phyloP scores from a whole-genome alignment of 2,797 vertebrate genomes.

The Sebastiscus tertius region DNA sequence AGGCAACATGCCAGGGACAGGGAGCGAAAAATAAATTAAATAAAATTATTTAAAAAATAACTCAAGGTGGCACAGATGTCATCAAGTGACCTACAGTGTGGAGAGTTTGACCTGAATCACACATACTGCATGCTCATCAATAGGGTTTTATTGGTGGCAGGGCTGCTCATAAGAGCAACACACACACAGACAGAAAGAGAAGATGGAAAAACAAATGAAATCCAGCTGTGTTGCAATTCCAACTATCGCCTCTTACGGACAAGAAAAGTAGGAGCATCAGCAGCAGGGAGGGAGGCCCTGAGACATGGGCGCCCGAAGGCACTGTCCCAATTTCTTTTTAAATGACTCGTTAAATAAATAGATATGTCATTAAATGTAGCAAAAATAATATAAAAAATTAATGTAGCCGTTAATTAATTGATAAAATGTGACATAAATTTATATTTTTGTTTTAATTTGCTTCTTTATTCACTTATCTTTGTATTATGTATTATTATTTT shows the following conservation, averaged over 20 bases:
- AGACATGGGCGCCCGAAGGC: fast-evolving
- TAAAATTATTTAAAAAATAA: background rate
- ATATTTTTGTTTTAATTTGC: no score
- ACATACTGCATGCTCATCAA: background rate
- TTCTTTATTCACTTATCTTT: no score
- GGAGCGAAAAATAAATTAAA: background rate
- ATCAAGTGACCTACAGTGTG: background rate
- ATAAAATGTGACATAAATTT: no score
- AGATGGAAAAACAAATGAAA: background rate
- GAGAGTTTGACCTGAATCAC: background rate
- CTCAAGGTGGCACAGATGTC: background rate
- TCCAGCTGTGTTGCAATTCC: background rate
- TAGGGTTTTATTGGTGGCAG: no score
- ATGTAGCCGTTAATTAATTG: no score
- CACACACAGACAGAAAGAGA: background rate
- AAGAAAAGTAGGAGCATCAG: background rate
- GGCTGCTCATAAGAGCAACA: background rate
- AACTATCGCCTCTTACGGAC: background rate
- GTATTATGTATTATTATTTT: no score
- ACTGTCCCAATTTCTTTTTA: no score
- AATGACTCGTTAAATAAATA: no score
- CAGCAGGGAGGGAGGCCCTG: fast-evolving
- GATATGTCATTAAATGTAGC: no score
- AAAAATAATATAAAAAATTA: no score
- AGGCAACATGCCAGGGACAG: background rate